Percentiles rank a stretch among this genome's conserved stretches.
These are phyloP conservation scores for Syrphus vitripennis DNA, from an alignment of 2,888 invertebrate species.

Conservation along the genomic window DNA sequence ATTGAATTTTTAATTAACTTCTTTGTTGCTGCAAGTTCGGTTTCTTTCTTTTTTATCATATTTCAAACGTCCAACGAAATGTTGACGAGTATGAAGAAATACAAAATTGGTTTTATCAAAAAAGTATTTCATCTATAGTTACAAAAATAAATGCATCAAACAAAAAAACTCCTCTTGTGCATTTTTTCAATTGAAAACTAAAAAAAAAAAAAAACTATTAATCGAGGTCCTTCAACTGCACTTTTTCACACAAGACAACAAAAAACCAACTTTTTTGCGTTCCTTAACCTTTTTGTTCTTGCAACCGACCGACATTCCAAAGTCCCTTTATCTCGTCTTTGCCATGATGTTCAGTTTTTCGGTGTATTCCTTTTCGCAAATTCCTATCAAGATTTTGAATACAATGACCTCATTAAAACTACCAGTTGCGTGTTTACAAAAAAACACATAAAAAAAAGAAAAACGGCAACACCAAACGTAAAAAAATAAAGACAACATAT, in stretches of 20 bases:
- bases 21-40: no score
- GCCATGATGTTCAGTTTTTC: not conserved
- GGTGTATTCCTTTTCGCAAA: not conserved
- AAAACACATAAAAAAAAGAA: not conserved
- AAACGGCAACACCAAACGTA: not conserved
- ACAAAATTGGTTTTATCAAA: no score
- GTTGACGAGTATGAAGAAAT: no score
- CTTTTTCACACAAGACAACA: not conserved
- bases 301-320: conserved; percentile 14
- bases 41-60: no score
- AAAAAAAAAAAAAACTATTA: not conserved
- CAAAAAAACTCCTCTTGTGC: not conserved
- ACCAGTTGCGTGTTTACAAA: conserved; percentile 36
- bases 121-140: no score
- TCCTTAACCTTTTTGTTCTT: not conserved
- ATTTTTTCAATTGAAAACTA: not conserved
- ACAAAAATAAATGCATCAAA: not conserved
- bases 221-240: conserved; percentile 11
- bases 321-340: not conserved
- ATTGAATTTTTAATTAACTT: no score
- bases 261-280: not conserved
- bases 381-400: conserved; percentile 50
- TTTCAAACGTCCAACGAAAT: no score
- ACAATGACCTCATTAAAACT: conserved; percentile 61
- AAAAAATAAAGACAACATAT: conserved; percentile 29